phyloP scores from a whole-genome alignment of 2,888 invertebrate genomes.

The Caenorhabditis doughertyi region DNA sequence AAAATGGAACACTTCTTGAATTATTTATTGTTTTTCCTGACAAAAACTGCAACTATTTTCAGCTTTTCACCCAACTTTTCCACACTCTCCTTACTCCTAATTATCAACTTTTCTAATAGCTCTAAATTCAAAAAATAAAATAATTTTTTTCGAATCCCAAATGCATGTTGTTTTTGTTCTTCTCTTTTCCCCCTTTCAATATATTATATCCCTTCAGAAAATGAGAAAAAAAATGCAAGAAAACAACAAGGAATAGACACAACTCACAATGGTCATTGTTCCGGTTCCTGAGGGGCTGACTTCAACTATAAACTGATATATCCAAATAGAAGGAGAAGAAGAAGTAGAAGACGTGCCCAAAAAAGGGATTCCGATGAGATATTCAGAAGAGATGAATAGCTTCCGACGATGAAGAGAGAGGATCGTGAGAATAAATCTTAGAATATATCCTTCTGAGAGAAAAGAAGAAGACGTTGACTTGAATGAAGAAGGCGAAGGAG shows the following conservation, averaged over 20 bases:
- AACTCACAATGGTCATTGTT: constrained; percentile 56
- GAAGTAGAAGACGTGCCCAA: constrained; percentile 7
- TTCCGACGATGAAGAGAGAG: not conserved
- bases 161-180: too few species aligned
- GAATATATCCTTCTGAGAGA: constrained; percentile 6
- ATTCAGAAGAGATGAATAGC: constrained; percentile 1
- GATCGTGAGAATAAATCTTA: constrained; percentile 5
- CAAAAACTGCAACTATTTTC: not conserved
- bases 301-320: not conserved
- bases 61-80: not conserved
- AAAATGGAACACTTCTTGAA: constrained; percentile 11
- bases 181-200: too few species aligned
- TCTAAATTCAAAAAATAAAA: too few species aligned
- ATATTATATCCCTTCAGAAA: too few species aligned
- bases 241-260: not conserved
- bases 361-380: not conserved
- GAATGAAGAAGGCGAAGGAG: not conserved
- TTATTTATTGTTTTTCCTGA: constrained; percentile 34
- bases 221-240: too few species aligned
- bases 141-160: too few species aligned
- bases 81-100: not conserved
- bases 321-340: constrained; percentile 7
- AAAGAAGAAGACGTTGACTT: not conserved
- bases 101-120: not conserved
- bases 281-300: constrained; percentile 13